Conservation (phyloP, 2,113 vertebrate species). For the Coptodon rendalli region DNA sequence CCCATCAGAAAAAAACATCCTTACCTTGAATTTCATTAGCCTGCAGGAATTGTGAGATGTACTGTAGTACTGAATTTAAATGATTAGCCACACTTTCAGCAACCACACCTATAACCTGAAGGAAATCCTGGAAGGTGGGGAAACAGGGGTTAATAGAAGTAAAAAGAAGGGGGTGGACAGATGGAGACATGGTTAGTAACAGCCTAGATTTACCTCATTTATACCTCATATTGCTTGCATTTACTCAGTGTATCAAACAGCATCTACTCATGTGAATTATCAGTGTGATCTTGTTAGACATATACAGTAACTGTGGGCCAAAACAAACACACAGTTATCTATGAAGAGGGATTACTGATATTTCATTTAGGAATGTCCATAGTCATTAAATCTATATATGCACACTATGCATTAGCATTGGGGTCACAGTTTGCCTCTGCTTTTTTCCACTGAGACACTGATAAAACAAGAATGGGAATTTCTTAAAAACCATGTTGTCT, state of each 20-base stretch:
- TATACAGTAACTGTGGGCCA: neutral
- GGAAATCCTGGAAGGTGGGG: constrained; percentile 10
- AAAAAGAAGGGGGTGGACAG: neutral
- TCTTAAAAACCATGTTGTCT: neutral
- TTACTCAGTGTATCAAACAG: neutral
- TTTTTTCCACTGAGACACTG: neutral
- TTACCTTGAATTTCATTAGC: constrained; percentile 57
- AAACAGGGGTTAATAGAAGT: neutral
- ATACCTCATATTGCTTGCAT: neutral
- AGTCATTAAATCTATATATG: neutral
- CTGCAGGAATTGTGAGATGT: constrained; percentile 36
- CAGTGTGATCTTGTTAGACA: neutral
- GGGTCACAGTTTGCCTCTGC: neutral
- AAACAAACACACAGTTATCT: neutral
- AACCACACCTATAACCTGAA: constrained; percentile 23
- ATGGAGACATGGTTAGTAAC: neutral
- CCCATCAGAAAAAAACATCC: neutral
- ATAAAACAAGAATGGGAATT: neutral
- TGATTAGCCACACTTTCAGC: constrained; percentile 29
- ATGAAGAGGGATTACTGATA: neutral
- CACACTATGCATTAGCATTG: neutral
- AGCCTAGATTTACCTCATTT: neutral
- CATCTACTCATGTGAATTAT: neutral
- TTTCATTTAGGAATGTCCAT: neutral
- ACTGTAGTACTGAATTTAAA: constrained; percentile 35